These are phyloP conservation scores for Coluber constrictor DNA, from an alignment of 2,797 vertebrate genomes.

Conservation along the genomic window DNA sequence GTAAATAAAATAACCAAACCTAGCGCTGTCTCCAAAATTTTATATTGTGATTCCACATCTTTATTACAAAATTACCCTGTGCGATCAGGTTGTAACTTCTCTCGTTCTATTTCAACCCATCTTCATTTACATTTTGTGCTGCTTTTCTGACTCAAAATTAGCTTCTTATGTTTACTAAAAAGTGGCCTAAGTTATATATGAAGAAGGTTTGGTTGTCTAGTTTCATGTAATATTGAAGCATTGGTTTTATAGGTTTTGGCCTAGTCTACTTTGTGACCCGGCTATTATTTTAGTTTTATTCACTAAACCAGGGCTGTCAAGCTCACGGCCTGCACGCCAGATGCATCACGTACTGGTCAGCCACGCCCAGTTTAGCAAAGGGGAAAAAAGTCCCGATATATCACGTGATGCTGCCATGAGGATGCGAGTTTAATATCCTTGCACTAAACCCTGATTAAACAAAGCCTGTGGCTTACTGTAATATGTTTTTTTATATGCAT, in stretches of 20 bases:
- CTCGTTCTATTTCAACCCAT: background rate
- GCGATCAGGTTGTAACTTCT: background rate
- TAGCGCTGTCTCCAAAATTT: background rate
- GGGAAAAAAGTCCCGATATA: too few relatives aligned
- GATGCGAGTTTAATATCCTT: too few relatives aligned
- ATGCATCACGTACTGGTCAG: too few relatives aligned
- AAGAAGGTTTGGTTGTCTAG: background rate
- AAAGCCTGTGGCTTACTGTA: background rate
- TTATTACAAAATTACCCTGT: background rate
- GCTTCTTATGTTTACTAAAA: background rate
- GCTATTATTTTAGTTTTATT: background rate
- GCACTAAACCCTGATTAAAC: background rate
- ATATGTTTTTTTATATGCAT: background rate
- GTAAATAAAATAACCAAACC: background rate
- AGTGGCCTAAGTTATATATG: background rate
- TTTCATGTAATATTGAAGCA: background rate
- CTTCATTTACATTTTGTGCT: background rate
- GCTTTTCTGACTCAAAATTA: background rate
- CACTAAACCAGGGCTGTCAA: background rate
- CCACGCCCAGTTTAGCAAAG: too few relatives aligned
- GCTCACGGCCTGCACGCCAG: accelerated
- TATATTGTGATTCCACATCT: background rate
- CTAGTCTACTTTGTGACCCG: background rate
- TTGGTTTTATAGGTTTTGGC: background rate
- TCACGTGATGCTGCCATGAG: too few relatives aligned